Percentiles rank a stretch among this genome's conserved stretches.
phyloP scores from a whole-genome alignment of 2,113 vertebrate genomes.

The Picathartes gymnocephalus region DNA sequence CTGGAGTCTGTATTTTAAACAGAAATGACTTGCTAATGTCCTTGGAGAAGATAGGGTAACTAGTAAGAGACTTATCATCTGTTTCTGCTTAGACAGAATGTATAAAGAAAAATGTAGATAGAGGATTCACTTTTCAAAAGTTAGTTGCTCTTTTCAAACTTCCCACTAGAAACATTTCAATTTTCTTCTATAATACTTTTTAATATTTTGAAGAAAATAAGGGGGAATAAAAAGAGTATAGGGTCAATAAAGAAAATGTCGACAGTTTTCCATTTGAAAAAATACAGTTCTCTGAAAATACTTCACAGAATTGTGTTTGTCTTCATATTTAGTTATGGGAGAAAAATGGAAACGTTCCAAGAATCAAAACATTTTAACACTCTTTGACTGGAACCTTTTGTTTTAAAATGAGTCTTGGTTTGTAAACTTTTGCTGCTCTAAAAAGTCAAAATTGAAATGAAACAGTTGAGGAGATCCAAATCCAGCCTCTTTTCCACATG shows the following conservation, averaged over 20 bases:
- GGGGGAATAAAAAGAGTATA: not conserved
- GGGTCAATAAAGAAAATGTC: not conserved
- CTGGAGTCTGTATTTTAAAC: not conserved
- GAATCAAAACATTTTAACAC: not conserved
- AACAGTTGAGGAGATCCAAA: not conserved
- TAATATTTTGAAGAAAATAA: not conserved
- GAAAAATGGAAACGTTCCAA: not conserved
- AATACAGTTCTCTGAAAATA: not conserved
- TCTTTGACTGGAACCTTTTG: not conserved
- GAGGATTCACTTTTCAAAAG: not conserved
- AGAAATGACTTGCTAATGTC: not conserved
- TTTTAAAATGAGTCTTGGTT: constrained; percentile 3
- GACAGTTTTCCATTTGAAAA: not conserved
- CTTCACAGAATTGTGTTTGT: not conserved
- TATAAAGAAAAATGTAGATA: not conserved
- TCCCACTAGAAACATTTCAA: not conserved
- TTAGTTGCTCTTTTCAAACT: not conserved
- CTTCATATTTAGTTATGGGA: not conserved
- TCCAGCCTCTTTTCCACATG: not conserved
- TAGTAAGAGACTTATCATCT: not conserved
- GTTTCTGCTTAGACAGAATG: not conserved
- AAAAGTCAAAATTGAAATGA: not conserved
- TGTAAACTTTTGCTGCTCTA: not conserved
- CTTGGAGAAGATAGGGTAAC: not conserved
- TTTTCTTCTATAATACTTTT: not conserved